Percentiles rank a stretch among this genome's conserved stretches.
Conservation (phyloP, 2,113 vertebrate genomes). For the Prochilodus magdalenae region DNA sequence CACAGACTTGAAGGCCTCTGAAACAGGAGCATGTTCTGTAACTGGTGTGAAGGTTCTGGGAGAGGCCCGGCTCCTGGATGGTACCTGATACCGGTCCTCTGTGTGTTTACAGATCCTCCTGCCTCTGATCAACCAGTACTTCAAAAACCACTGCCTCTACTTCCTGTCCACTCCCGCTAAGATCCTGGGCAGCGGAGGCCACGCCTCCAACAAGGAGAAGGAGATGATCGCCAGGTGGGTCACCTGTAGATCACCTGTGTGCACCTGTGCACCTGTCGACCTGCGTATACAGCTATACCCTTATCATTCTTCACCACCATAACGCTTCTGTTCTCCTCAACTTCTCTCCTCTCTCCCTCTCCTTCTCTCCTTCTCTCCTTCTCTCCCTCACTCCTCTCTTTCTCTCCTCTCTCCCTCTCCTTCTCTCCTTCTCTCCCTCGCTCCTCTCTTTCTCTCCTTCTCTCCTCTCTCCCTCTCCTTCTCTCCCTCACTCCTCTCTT, state of each 20-base stretch:
- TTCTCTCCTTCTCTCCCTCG: slow-evolving; percentile 20
- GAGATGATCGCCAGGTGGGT: slow-evolving; percentile 93
- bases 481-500: slow-evolving; percentile 31
- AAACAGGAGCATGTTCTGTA: too few species aligned
- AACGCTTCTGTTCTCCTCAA: too few species aligned
- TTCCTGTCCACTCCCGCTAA: slow-evolving; percentile 85
- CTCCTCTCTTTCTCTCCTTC: slow-evolving; percentile 29
- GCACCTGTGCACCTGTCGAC: not conserved
- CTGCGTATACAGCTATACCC: not conserved
- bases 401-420: slow-evolving; percentile 37
- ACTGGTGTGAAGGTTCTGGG: too few species aligned
- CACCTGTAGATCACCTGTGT: not conserved
- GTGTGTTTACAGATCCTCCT: slow-evolving; percentile 82
- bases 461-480: slow-evolving; percentile 17
- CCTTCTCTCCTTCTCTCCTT: slow-evolving; percentile 10
- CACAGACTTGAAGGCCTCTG: too few species aligned
- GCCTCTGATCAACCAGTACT: slow-evolving; percentile 92
- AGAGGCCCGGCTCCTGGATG: too few species aligned
- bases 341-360: too few species aligned
- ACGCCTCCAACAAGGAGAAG: slow-evolving; percentile 95
- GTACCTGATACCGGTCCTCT: not conserved
- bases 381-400: slow-evolving; percentile 19
- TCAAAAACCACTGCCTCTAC: slow-evolving; percentile 88
- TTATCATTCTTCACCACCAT: not conserved
- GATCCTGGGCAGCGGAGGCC: slow-evolving; percentile 89